These are phyloP conservation scores for Petrosia ficiformis DNA, from an alignment of 37 sponge, comb jelly and placozoan species.

Conservation along the genomic window DNA sequence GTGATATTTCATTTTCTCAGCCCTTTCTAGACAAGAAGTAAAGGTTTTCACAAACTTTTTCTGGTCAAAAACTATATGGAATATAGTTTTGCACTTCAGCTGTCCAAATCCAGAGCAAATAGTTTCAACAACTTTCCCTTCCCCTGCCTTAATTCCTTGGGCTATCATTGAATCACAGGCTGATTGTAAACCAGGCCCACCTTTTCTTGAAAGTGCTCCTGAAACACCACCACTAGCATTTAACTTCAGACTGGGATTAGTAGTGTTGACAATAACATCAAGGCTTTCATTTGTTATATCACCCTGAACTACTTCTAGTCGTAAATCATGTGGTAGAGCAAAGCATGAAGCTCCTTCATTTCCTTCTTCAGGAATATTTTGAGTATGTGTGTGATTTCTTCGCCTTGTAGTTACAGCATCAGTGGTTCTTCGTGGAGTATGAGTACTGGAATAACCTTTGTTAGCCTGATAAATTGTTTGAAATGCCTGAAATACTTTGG, in stretches of 20 bases:
- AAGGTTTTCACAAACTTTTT: slow-evolving; percentile 20
- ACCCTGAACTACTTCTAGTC: slow-evolving; percentile 35
- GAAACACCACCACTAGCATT: slow-evolving; percentile 39
- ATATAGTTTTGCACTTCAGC: slow-evolving; percentile 37
- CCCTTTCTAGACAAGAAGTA: slow-evolving; percentile 21
- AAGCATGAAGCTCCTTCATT: not conserved
- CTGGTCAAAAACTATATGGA: slow-evolving; percentile 39
- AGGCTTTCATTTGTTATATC: slow-evolving; percentile 41
- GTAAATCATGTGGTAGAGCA: not conserved
- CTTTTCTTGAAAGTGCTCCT: slow-evolving; percentile 52
- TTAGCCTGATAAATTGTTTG: not conserved
- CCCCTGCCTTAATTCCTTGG: not conserved
- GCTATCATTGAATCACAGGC: slow-evolving; percentile 19
- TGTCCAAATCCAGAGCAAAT: slow-evolving; percentile 39
- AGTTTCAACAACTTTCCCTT: slow-evolving; percentile 41
- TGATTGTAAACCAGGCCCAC: slow-evolving; percentile 37
- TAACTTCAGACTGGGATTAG: slow-evolving; percentile 26
- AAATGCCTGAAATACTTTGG: slow-evolving; percentile 21
- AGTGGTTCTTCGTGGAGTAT: not conserved
- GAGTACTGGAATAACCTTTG: not conserved
- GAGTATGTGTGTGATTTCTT: not conserved
- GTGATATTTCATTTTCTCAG: slow-evolving; percentile 4
- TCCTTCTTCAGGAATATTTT: not conserved
- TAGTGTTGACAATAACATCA: slow-evolving; percentile 63
- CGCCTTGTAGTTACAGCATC: not conserved